phyloP scores from a whole-genome alignment of 92 coral and sea anemone genomes.

The Porites rus region DNA sequence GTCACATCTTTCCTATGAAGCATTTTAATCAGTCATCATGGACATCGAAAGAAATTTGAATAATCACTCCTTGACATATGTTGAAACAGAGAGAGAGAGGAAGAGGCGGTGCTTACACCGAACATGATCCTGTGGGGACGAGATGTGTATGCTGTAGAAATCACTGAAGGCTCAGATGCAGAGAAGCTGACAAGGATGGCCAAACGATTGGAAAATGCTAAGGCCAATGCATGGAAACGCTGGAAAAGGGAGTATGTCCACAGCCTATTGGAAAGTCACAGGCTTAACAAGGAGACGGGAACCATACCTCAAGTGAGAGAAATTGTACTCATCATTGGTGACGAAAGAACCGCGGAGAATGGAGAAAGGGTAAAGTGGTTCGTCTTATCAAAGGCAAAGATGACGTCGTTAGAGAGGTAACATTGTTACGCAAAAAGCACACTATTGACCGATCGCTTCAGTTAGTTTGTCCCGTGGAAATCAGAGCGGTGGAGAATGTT shows the following conservation, averaged over 20 bases:
- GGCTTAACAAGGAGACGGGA: conserved; percentile 19
- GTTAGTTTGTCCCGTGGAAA: no score
- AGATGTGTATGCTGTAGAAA: conserved; percentile 66
- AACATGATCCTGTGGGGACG: conserved; percentile 70
- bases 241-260: conserved; percentile 53
- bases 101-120: conserved; percentile 62
- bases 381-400: no score
- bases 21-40: conserved; percentile 47
- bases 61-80: conserved; percentile 67
- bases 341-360: conserved; percentile 25
- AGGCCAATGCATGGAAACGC: conserved; percentile 40
- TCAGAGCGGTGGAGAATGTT: no score
- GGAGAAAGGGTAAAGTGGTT: neutral
- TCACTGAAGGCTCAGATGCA: neutral
- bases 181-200: conserved; percentile 39
- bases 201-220: conserved; percentile 3
- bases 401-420: no score
- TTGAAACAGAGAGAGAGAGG: conserved; percentile 51
- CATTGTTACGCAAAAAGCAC: no score
- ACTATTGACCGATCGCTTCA: no score
- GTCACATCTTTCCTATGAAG: conserved; percentile 29
- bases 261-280: conserved; percentile 52
- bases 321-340: conserved; percentile 48
- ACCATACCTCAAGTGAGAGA: conserved; percentile 49
- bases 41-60: conserved; percentile 67